A percentile compares a stretch with the other conserved stretches of the same genome.
These are phyloP conservation scores for Natrix natrix DNA, from an alignment of 2,797 vertebrate genomes.

Conservation along the genomic window DNA sequence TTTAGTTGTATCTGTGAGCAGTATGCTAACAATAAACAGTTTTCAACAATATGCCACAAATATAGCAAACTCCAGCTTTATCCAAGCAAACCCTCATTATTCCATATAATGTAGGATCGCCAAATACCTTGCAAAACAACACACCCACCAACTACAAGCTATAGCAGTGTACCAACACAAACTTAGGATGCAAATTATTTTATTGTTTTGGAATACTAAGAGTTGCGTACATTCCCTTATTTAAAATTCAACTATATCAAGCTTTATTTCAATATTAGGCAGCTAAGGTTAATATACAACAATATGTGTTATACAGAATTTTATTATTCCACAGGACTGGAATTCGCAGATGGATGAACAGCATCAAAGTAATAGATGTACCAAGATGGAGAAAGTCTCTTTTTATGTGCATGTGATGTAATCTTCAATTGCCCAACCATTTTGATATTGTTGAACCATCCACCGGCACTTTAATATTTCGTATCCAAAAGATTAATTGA, in stretches of 20 bases:
- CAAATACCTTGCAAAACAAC: not conserved
- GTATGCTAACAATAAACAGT: not conserved
- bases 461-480: not conserved
- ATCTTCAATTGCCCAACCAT: not conserved
- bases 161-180: not conserved
- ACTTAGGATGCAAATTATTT: not conserved
- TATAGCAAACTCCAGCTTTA: not conserved
- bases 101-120: not conserved
- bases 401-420: not conserved
- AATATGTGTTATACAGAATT: not conserved
- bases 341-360: not conserved
- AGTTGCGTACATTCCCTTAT: conserved; percentile 2
- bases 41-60: not conserved
- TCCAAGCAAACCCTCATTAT: not conserved
- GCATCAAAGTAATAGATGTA: not conserved
- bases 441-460: not conserved
- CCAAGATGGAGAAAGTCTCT: not conserved
- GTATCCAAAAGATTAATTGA: conserved; percentile 14
- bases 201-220: conserved; percentile 1
- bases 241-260: not conserved
- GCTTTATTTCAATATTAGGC: conserved; percentile 7
- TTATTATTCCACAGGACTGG: not conserved
- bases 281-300: conserved; percentile 40
- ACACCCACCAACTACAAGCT: not conserved
- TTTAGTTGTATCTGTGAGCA: not conserved